Conservation (phyloP, 2,888 invertebrate genomes). For the Drosophila maculinotata region DNA sequence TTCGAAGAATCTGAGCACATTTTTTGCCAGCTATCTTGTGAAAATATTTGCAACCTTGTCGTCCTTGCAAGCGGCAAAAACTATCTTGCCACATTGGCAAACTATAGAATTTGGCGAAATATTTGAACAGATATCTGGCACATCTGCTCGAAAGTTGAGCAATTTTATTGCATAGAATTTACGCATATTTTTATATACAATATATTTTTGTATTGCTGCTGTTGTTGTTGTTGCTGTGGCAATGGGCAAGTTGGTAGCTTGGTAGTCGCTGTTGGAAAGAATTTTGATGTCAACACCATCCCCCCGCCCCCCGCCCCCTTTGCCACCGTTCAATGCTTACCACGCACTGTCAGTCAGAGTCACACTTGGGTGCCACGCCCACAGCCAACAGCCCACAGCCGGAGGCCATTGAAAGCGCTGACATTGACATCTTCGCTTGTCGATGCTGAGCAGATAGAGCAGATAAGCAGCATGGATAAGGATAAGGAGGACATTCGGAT, state of each 20-base stretch:
- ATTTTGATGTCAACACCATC: slow-evolving; percentile 24
- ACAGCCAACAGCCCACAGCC: slow-evolving; percentile 24
- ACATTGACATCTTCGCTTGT: slow-evolving; percentile 48
- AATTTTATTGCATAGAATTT: slow-evolving; percentile 29
- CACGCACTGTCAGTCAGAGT: background rate
- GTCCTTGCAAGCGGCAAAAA: background rate
- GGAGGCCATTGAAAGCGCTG: slow-evolving; percentile 62
- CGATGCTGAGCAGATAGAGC: slow-evolving; percentile 19
- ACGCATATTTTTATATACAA: slow-evolving; percentile 6
- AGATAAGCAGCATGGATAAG: slow-evolving; percentile 30
- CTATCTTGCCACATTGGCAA: slow-evolving; percentile 17
- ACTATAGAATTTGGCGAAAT: slow-evolving; percentile 8
- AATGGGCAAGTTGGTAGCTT: slow-evolving; percentile 36
- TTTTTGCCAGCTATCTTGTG: slow-evolving; percentile 8
- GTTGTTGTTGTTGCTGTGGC: slow-evolving; percentile 19
- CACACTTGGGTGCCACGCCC: background rate
- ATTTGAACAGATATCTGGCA: slow-evolving; percentile 27
- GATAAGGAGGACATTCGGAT: slow-evolving; percentile 34
- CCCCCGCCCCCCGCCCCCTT: background rate
- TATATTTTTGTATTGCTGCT: background rate
- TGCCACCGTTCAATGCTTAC: background rate
- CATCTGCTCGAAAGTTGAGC: slow-evolving; percentile 4
- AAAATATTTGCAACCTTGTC: slow-evolving; percentile 10
- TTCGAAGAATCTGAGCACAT: slow-evolving; percentile 12
- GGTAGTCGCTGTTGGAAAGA: slow-evolving; percentile 31